Evolutionary conservation across 2,113 vertebrate genomes (phyloP).

Genomic region (Typhlomys cinereus): DNA sequence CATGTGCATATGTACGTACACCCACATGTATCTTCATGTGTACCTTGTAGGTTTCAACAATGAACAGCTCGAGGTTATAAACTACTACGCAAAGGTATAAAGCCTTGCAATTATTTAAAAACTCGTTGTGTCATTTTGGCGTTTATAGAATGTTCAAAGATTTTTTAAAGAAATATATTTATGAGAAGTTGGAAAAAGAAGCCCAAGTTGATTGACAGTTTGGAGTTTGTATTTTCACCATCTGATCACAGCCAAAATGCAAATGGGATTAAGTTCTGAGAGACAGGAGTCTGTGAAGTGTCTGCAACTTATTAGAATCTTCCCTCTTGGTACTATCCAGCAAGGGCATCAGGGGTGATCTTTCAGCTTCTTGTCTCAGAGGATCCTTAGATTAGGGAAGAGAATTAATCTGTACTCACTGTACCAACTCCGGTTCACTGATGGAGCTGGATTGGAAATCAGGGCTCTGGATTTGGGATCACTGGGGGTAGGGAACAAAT

Average conservation of each 20-base stretch:
- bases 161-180: constrained; percentile 73
- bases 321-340: constrained; percentile 37
- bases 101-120: constrained; percentile 67
- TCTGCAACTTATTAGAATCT: constrained; percentile 68
- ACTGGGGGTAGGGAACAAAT: neutral
- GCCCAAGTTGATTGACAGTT: constrained; percentile 78
- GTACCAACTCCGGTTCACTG: neutral
- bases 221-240: constrained; percentile 77
- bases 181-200: constrained; percentile 78
- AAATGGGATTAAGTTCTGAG: constrained; percentile 79
- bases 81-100: constrained; percentile 16
- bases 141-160: constrained; percentile 56
- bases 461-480: neutral
- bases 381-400: neutral
- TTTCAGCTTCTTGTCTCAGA: neutral
- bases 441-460: neutral
- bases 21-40: neutral
- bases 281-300: constrained; percentile 74
- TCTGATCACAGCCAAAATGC: constrained; percentile 79
- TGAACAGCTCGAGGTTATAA: constrained; percentile 58
- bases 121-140: constrained; percentile 50
- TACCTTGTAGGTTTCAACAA: constrained; percentile 33
- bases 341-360: constrained; percentile 32
- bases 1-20: neutral
- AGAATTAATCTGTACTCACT: constrained; percentile 11